These are phyloP conservation scores for Abrostola triplasia DNA, from an alignment of 2,888 invertebrate genomes.

Conservation along the genomic window DNA sequence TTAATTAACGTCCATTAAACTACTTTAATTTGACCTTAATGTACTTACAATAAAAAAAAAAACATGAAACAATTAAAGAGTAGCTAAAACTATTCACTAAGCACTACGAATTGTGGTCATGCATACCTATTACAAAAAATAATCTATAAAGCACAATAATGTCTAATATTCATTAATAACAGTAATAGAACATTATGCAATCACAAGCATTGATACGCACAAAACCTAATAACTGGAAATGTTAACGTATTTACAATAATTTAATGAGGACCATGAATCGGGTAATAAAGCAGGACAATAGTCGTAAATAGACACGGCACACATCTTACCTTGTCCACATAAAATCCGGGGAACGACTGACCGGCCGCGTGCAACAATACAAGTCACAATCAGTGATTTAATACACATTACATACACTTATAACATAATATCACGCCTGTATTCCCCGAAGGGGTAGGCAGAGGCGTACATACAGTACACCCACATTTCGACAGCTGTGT, in stretches of 20 bases:
- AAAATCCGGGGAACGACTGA: conserved; percentile 86
- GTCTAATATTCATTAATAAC: not conserved
- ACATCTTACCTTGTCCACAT: conserved; percentile 85
- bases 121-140: no score
- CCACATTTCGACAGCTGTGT: no score
- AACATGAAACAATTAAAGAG: no score
- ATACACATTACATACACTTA: conserved; percentile 18
- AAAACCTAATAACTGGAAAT: conserved; percentile 8
- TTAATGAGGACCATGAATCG: conserved; percentile 28
- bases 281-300: conserved; percentile 26
- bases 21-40: not conserved
- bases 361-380: conserved; percentile 79
- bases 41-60: not conserved
- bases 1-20: not conserved
- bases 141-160: not conserved
- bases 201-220: conserved; percentile 7
- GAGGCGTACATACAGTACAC: no score
- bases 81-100: no score
- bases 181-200: not conserved
- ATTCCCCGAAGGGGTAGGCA: no score
- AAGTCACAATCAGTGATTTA: conserved; percentile 57
- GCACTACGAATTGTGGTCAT: no score
- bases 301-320: conserved; percentile 49
- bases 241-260: conserved; percentile 23
- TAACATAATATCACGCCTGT: no score